These are phyloP conservation scores for Temnothorax rugatulus DNA, from an alignment of 2,888 invertebrate genomes.

Conservation along the genomic window DNA sequence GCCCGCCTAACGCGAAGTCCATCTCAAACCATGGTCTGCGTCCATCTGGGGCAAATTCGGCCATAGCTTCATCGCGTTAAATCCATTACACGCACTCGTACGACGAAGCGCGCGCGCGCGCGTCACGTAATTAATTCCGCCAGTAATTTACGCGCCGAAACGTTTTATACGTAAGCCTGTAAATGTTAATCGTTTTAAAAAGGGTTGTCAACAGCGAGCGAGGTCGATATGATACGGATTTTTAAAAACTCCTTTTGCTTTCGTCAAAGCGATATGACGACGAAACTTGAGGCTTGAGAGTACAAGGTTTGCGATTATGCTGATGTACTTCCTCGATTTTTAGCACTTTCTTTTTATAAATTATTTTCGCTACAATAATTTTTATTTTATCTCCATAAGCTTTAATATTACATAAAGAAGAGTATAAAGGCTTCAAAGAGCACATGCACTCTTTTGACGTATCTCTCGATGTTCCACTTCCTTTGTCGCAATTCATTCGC, in stretches of 20 bases:
- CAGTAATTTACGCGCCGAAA: conserved; percentile 39
- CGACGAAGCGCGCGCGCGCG: conserved; percentile 33
- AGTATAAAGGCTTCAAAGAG: neutral
- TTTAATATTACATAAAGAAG: neutral
- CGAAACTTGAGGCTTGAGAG: neutral
- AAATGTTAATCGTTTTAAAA: conserved; percentile 14
- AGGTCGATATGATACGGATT: neutral
- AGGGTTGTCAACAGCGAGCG: neutral
- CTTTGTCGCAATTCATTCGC: conserved; percentile 7
- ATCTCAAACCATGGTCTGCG: conserved; percentile 68
- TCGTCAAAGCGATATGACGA: neutral
- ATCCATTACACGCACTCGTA: conserved; percentile 53
- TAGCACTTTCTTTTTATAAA: neutral
- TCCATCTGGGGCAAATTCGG: conserved; percentile 61
- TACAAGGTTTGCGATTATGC: neutral
- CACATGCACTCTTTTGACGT: neutral
- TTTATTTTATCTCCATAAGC: conserved; percentile 11
- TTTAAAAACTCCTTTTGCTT: neutral
- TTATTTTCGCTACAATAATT: neutral
- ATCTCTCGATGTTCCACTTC: neutral
- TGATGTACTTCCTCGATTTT: neutral
- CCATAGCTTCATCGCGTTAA: conserved; percentile 60
- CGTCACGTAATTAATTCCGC: conserved; percentile 53
- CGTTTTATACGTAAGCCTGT: conserved; percentile 26
- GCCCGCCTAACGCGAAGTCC: conserved; percentile 49